Evolutionary conservation across 2,113 vertebrate genomes (phyloP), one percentile per base, ranked within the genome.

Genomic region (Psephotus haematonotus): DNA sequence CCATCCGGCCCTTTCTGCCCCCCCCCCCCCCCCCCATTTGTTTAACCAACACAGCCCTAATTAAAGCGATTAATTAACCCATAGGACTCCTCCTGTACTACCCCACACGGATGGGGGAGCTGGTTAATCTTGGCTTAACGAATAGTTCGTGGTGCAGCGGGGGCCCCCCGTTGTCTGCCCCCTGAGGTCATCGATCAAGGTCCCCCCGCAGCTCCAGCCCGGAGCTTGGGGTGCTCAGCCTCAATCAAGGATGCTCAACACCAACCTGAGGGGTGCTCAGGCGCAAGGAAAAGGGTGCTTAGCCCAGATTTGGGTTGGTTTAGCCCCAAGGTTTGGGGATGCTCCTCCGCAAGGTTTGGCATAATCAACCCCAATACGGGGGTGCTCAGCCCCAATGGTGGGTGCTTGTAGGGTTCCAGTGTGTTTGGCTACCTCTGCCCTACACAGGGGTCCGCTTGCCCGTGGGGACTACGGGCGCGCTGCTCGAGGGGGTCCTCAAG

Each of bases 21-120:
- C 68, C 43, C 43, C 14, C 37, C 27, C 70, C 7, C 64, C n/a
- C n/a, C n/a, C n/a, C n/a, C 29, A 72, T 91, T 88, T 94, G 91
- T 94, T 97, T 97, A 97, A 95, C 90, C 94, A 95, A 94, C 95
- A 95, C 50, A 27, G 71, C 64, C 29, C 74, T 85, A 93, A 96
- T 97, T 94, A 94, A 95, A 94, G 91, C 50, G 50, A 88, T 88
- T 88, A 85, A 94, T 91, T 91, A 94, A 79, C 53, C 14, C 80
- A 29, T 1, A 44, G n/a, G 53, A 29, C 17, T 27, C 44, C 57
- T 80, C 50, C 22, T 37, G 22, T 22, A 52, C n/a, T 86, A 13
- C 37, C 68, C 47, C 27, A 27, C 20, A 44, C 19, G 52, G 31
- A 37, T 18, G 7, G 28, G 31, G 39, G 20, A 11, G 57, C 4